Conservation (phyloP, 2,113 vertebrate genomes). For the Nibea coibor region DNA sequence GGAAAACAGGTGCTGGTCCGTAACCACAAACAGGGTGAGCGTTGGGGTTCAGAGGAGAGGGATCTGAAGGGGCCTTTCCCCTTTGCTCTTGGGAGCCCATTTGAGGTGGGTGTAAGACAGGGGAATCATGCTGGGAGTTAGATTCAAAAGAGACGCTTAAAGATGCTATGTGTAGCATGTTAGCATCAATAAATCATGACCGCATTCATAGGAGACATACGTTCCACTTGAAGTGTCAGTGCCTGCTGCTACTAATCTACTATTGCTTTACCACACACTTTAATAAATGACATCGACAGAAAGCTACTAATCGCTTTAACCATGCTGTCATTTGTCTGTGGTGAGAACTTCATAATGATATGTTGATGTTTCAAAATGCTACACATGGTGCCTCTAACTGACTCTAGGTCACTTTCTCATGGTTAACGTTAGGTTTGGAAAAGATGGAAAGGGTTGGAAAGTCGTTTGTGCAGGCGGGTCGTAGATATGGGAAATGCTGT, state of each 20-base stretch:
- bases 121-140: not conserved
- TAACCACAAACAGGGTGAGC: conserved; percentile 82
- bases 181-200: conserved; percentile 8
- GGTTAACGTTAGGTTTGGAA: conserved; percentile 75
- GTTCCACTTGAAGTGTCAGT: not conserved
- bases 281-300: not conserved
- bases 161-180: conserved; percentile 24
- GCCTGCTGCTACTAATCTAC: not conserved
- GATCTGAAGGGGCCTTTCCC: conserved; percentile 80
- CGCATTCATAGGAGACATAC: not conserved
- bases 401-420: conserved; percentile 68
- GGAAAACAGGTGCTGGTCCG: conserved; percentile 82
- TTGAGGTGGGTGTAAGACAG: conserved; percentile 78
- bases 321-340: not conserved
- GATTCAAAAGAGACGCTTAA: not conserved
- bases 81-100: conserved; percentile 79
- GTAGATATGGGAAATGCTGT: conserved; percentile 70
- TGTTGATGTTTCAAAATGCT: conserved; percentile 40
- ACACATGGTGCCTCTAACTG: conserved; percentile 52
- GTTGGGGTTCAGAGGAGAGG: conserved; percentile 84
- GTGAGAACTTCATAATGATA: not conserved
- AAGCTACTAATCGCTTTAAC: conserved; percentile 7
- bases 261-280: not conserved
- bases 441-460: conserved; percentile 77
- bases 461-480: conserved; percentile 68